Conservation (phyloP, 2,113 vertebrate genomes). For the Mormyrus lacerda region DNA sequence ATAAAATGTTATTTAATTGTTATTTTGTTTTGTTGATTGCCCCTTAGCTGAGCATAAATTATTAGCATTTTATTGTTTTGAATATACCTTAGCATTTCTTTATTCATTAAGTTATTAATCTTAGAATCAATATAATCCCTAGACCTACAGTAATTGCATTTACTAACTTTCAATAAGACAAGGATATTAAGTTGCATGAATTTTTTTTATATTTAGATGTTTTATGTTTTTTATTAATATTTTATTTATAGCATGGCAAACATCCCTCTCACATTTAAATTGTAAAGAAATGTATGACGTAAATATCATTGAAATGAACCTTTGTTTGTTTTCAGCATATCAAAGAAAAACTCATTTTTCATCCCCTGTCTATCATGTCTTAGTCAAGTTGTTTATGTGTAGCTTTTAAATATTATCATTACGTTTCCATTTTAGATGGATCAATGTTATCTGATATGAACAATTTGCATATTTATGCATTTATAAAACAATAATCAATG, state of each 20-base stretch:
- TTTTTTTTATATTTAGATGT: neutral
- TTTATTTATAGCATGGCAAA: slow-evolving; percentile 6
- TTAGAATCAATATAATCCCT: slow-evolving; percentile 29
- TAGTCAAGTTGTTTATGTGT: neutral
- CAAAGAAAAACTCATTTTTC: neutral
- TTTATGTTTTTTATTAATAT: too few relatives aligned
- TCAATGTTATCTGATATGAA: neutral
- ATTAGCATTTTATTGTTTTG: neutral
- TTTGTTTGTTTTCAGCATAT: neutral
- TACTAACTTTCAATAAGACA: slow-evolving; percentile 25
- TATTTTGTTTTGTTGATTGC: neutral
- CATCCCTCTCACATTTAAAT: neutral
- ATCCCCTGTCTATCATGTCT: neutral
- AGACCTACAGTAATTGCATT: slow-evolving; percentile 32
- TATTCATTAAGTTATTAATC: slow-evolving; percentile 26
- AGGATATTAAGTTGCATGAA: slow-evolving; percentile 39
- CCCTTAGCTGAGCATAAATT: neutral
- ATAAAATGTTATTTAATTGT: neutral
- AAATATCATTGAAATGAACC: neutral
- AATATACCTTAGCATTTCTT: slow-evolving; percentile 27
- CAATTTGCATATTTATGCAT: neutral
- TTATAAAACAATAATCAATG: neutral
- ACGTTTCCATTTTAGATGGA: neutral
- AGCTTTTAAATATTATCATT: neutral
- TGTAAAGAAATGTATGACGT: neutral